Conservation (phyloP, 2,888 invertebrate species). For the Volucella bombylans region DNA sequence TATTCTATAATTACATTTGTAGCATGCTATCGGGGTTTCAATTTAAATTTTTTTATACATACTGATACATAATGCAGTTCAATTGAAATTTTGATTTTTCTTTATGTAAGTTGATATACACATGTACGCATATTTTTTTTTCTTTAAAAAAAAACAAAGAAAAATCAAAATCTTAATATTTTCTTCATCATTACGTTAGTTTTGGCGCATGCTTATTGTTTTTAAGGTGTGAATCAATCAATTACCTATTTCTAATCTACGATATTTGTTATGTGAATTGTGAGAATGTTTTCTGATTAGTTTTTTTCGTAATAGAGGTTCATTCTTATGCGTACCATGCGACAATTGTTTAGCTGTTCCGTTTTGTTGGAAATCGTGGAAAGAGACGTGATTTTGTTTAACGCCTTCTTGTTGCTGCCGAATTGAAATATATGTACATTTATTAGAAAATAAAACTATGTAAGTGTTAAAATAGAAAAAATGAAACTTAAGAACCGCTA, state of each 20-base stretch:
- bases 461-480: neutral
- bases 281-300: slow-evolving; percentile 83
- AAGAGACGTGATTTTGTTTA: slow-evolving; percentile 91
- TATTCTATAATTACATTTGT: neutral
- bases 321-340: slow-evolving; percentile 91
- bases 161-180: slow-evolving; percentile 55
- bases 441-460: slow-evolving; percentile 13
- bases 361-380: slow-evolving; percentile 94
- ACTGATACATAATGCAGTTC: slow-evolving; percentile 8
- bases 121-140: neutral
- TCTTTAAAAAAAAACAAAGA: slow-evolving; percentile 7
- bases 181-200: slow-evolving; percentile 69
- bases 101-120: slow-evolving; percentile 5
- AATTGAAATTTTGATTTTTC: slow-evolving; percentile 32
- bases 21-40: slow-evolving; percentile 21
- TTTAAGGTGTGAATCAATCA: slow-evolving; percentile 75
- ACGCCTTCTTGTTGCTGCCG: slow-evolving; percentile 89
- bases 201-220: slow-evolving; percentile 62
- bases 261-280: slow-evolving; percentile 83
- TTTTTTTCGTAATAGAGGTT: slow-evolving; percentile 86
- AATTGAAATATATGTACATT: slow-evolving; percentile 8
- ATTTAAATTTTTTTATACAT: slow-evolving; percentile 13
- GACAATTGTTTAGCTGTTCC: slow-evolving; percentile 92
- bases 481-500: neutral
- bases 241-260: slow-evolving; percentile 84